Conservation (phyloP, 2,797 vertebrate genomes). For the Takifugu ocellatus region DNA sequence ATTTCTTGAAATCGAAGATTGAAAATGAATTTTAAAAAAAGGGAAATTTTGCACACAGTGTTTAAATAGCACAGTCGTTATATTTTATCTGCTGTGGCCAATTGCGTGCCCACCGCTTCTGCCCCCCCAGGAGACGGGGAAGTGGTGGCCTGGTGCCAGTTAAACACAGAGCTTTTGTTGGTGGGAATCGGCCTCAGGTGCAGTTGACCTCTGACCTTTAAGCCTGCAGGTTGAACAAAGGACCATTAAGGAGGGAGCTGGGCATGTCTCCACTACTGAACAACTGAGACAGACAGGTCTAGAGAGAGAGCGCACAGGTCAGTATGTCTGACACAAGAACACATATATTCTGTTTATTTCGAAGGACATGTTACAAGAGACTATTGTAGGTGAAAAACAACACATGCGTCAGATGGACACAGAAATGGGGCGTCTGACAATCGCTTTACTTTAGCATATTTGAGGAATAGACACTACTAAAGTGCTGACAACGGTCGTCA, state of each 20-base stretch:
- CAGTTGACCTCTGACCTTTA: slow-evolving; percentile 77
- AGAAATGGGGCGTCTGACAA: background rate
- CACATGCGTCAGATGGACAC: too few species aligned
- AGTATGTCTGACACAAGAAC: slow-evolving; percentile 12
- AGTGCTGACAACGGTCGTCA: slow-evolving; percentile 60
- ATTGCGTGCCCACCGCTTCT: background rate
- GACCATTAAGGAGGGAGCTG: slow-evolving; percentile 68
- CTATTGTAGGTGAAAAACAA: too few species aligned
- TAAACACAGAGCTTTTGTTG: slow-evolving; percentile 73
- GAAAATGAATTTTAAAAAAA: too few species aligned
- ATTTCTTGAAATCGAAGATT: too few species aligned
- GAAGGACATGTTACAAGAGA: background rate
- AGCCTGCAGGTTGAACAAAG: slow-evolving; percentile 80
- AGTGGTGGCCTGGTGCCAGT: slow-evolving; percentile 66
- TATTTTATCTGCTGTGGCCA: background rate
- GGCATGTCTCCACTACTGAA: slow-evolving; percentile 61
- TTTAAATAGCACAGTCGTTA: background rate
- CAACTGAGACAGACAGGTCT: slow-evolving; percentile 49
- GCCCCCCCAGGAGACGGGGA: slow-evolving; percentile 51
- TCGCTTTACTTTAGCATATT: slow-evolving; percentile 15
- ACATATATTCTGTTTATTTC: background rate
- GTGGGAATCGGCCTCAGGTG: slow-evolving; percentile 82
- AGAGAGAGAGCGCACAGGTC: slow-evolving; percentile 50
- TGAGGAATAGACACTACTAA: slow-evolving; percentile 43
- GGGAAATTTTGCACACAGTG: too few species aligned